Base-by-base conservation (phyloP, 2,888 invertebrate genomes). In the Bombyx huttoni region DNA sequence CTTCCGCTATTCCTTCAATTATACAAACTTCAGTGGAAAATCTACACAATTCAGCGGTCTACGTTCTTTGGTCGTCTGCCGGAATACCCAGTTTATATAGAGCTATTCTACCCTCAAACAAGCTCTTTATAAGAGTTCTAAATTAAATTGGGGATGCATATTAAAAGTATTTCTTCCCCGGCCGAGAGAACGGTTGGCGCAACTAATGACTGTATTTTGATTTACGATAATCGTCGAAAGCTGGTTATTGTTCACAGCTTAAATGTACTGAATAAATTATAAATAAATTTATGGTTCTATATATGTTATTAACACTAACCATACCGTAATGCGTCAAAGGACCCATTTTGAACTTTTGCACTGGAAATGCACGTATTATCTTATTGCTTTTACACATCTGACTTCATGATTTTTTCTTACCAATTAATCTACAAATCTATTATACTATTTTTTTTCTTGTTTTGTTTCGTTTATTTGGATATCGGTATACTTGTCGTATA, bases 171-270 rank as follows among this genome's bases (percentile, higher is more conserved):
- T 62, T 61, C 59, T 70, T 60, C 68, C 66, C 67, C 68, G 61
- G 68, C 61, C 59, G 59, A 62, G 63, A 62, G 63, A 65, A 68
- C 67, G 64, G 65, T 64, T 56, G 54, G 58, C 58, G 64, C 64
- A 61, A 64, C 66, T 73, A 73, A 73, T 70, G 70, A 69, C 61
- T 58, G 60, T 63, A 64, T 67, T 76, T 66, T 76, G 73, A 72
- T 77, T 73, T 73, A 74, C 69, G 70, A 70, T 71, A 72, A 65
- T 61, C 65, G 70, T 61, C 66, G 57, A 59, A 58, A 65, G 61
- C 65, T 61, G 63, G 60, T 59, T 61, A 61, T 61, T 57, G 57
- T 61, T 40, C 40, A 40, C 40, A 40, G 12, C 53, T 52, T 57
- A 51, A 52, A 57, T 53, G 57, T 51, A 54, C 53, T 56, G 52